These are phyloP conservation scores for Zosterops japonicus DNA, from an alignment of 2,113 vertebrate genomes.

Conservation along the genomic window DNA sequence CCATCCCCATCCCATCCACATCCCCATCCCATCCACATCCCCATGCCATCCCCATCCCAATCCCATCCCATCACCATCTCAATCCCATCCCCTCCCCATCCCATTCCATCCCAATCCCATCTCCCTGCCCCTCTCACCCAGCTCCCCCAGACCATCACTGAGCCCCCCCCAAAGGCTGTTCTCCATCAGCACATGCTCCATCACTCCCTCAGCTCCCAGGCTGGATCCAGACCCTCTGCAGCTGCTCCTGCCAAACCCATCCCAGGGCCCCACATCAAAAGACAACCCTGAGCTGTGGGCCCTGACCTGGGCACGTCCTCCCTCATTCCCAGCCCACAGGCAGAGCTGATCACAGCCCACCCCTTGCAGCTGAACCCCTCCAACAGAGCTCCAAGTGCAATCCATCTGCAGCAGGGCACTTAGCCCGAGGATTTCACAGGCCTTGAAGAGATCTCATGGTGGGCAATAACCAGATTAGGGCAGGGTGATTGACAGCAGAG, in stretches of 20 bases:
- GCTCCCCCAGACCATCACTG: accelerated
- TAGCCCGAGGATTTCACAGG: not conserved
- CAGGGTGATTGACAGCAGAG: accelerated
- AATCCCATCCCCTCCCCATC: not conserved
- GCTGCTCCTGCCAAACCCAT: not conserved
- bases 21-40: not conserved
- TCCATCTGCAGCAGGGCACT: not conserved
- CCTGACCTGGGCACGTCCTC: accelerated
- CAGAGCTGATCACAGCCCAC: not conserved
- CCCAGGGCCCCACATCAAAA: accelerated
- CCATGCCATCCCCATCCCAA: not conserved
- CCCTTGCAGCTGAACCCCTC: accelerated
- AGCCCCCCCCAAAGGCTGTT: not conserved
- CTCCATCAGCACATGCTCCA: no score
- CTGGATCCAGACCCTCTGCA: accelerated
- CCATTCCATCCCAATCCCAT: not conserved
- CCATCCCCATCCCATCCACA: no score
- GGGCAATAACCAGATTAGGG: accelerated
- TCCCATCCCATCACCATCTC: no score
- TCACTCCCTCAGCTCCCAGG: accelerated
- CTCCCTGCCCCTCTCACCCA: not conserved
- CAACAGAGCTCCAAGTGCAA: accelerated
- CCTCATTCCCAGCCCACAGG: accelerated
- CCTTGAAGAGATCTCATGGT: accelerated
- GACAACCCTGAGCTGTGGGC: accelerated